Percentiles rank a stretch among this genome's conserved stretches.
Evolutionary conservation across 2,797 vertebrate species (phyloP).

Genomic region (Crenichthys baileyi): DNA sequence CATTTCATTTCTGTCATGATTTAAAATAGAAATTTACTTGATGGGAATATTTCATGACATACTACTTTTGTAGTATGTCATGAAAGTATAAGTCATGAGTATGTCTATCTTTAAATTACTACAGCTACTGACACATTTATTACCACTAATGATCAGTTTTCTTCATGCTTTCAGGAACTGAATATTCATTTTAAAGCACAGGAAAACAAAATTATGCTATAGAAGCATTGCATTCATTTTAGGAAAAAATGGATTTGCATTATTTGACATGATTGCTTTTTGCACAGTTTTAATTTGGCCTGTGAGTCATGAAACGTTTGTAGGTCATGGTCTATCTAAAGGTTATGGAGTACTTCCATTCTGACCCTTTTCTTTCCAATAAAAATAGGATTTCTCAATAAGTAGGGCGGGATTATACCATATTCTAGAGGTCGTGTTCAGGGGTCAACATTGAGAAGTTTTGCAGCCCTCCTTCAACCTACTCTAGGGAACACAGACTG

Average conservation of each 20-base stretch:
- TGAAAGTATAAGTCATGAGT: no score
- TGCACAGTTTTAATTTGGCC: neutral
- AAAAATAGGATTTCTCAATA: constrained; percentile 24
- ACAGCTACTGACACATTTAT: neutral
- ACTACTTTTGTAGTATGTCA: no score
- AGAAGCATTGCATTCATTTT: neutral
- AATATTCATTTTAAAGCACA: neutral
- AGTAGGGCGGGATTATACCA: constrained; percentile 3
- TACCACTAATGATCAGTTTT: neutral
- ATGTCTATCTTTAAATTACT: neutral
- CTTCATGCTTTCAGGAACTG: neutral
- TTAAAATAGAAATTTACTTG: neutral
- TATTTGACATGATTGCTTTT: neutral
- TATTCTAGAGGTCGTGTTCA: constrained; percentile 1
- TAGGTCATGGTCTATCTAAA: neutral
- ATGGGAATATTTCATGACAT: neutral
- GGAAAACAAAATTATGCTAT: neutral
- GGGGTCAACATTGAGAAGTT: neutral
- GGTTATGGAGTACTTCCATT: neutral
- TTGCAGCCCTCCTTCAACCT: neutral
- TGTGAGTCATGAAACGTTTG: neutral
- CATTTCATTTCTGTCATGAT: neutral
- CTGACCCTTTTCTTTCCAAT: neutral
- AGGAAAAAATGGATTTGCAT: neutral
- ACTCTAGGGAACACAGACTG: neutral